Evolutionary conservation across 2,888 invertebrate genomes (phyloP), one percentile per base, ranked within the genome.

Genomic region (Oithona nana): DNA sequence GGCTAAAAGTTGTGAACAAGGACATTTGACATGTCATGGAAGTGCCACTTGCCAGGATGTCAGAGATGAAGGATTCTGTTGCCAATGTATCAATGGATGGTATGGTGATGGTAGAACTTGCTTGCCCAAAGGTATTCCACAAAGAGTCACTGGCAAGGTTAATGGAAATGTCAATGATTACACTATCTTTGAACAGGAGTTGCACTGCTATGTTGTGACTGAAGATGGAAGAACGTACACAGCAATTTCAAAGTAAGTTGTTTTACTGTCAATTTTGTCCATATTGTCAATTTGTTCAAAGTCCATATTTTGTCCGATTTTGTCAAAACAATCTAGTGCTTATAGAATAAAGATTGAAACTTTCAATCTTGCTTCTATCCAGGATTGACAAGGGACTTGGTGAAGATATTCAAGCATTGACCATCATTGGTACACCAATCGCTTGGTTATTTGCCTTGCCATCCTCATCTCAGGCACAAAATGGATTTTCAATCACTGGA

Each of bases 91-190:
- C 0, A 77, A 80, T 48, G 86, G 85, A 4, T 89, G 77, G 74
- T 92, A 87, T 71, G 97, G 97, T 65, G 97, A 97, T 71, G 97
- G 97, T 61, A 81, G 81, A 71, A 83, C 83, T 60, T 97, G 97
- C 71, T 79, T 95, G 64, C 83, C 83, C 72, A 80, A 83, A 71
- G 81, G 84, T 77, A 68, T 68, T 2, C 89, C 94, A 0, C 78
- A 93, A 57, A 79, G 95, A 69, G 84, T 93, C 13, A 87, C 84
- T 65, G 97, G 97, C 11, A 84, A 84, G 71, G 78, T 97, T n/a
- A 81, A 79, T 64, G 92, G 93, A 8, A 78, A 78, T 61, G 74
- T 98, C 28, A 95, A 95, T 71, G 84, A 83, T 13, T 75, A 83
- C 51, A 73, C 77, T 13, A 75, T 93, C 1, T 78, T 81, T 30